These are phyloP conservation scores for Zhengitettix transpicula DNA, from an alignment of 2,888 invertebrate genomes.

Conservation along the genomic window DNA sequence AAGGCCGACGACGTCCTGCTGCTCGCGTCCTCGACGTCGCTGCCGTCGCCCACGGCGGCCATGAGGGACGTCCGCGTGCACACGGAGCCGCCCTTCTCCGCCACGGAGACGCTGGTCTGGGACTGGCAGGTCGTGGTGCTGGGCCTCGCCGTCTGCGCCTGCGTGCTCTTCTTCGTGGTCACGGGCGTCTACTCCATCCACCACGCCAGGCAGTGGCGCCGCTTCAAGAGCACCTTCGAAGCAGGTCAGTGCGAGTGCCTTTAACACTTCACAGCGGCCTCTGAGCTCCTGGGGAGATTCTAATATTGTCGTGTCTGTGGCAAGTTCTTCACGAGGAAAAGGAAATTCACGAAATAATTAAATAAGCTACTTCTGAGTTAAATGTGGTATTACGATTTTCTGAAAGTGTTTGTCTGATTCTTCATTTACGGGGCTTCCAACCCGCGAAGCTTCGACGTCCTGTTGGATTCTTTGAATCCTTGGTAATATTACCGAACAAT, in stretches of 20 bases:
- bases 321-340: no score
- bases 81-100: conserved; percentile 21
- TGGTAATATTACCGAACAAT: no score
- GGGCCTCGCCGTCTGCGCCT: conserved; percentile 54
- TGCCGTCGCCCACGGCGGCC: not conserved
- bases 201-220: conserved; percentile 64
- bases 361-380: no score
- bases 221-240: conserved; percentile 60
- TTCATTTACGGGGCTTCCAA: no score
- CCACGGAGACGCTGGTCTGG: conserved; percentile 36
- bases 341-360: no score
- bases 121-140: conserved; percentile 60
- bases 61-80: not conserved
- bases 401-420: no score
- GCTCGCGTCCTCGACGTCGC: not conserved
- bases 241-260: conserved; percentile 34
- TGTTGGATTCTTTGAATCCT: no score
- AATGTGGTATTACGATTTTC: no score
- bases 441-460: no score
- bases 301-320: no score
- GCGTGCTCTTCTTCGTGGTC: conserved; percentile 62
- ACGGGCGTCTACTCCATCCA: conserved; percentile 59
- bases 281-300: no score
- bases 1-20: not conserved
- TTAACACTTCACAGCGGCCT: no score